These are phyloP conservation scores for Cheilosia urbana DNA, from an alignment of 2,888 invertebrate genomes.

Conservation along the genomic window DNA sequence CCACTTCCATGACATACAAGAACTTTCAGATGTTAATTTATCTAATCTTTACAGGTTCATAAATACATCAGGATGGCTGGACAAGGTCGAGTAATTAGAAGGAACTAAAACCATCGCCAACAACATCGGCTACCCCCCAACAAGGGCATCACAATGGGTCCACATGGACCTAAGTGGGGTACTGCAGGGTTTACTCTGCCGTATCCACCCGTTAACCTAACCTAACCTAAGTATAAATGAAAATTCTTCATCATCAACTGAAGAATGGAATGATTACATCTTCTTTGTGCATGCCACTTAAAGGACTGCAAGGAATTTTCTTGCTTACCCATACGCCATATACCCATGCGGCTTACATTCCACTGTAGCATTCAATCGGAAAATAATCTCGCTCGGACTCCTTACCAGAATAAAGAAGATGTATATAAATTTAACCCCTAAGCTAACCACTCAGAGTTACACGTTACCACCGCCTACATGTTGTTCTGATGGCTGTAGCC, in stretches of 20 bases:
- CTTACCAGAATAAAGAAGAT: slow-evolving; percentile 38
- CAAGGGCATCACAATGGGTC: too few species aligned
- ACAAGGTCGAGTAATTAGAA: too few species aligned
- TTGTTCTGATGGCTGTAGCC: neutral
- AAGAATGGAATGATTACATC: slow-evolving; percentile 35
- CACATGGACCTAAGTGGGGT: too few species aligned
- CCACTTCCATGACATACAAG: too few species aligned
- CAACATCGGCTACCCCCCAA: too few species aligned
- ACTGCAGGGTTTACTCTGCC: too few species aligned
- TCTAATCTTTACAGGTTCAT: too few species aligned
- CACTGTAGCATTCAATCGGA: slow-evolving; percentile 48
- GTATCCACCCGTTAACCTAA: too few species aligned
- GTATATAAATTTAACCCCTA: slow-evolving; percentile 47
- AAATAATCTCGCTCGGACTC: slow-evolving; percentile 56
- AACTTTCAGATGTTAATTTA: too few species aligned
- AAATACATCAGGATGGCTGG: too few species aligned
- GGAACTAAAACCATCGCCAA: too few species aligned
- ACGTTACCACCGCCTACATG: slow-evolving; percentile 38
- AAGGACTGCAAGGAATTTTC: slow-evolving; percentile 51
- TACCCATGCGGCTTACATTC: slow-evolving; percentile 21
- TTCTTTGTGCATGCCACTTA: slow-evolving; percentile 33
- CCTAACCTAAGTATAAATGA: too few species aligned
- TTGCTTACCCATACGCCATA: slow-evolving; percentile 43
- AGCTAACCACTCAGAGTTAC: slow-evolving; percentile 60
- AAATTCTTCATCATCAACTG: slow-evolving; percentile 32